Base-by-base conservation (phyloP, 1,140 invertebrate species). In the Anthonomus grandis region DNA sequence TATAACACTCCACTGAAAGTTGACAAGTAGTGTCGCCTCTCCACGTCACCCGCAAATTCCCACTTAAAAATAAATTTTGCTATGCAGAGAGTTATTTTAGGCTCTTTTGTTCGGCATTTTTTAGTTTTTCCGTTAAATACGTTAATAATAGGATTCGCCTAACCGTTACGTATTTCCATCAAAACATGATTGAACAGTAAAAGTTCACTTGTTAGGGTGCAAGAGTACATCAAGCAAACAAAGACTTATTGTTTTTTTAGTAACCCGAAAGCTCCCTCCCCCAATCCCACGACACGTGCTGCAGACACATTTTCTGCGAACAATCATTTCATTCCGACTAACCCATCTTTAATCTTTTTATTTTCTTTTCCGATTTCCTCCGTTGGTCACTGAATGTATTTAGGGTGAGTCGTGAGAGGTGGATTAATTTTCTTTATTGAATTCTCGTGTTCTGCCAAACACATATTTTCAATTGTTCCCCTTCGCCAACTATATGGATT, bases 331-430 rank as follows among this genome's bases (percentile, higher is more conserved):
- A 56, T 52, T 41, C 49, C 27, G 41, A 56, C 18, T 56, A 48
- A 56, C 53, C 49, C 53, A 56, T 56, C 53, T 56, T 56, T 56
- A 56, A 48, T 48, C 44, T 56, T 56, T 56, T 56, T 56, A 56
- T 56, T 56, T 56, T 56, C 42, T 39, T 31, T 39, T 10, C 23
- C 53, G 42, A 49, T 49, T 56, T 45, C 17, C 19, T 45, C 17
- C 25, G 42, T 34, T 45, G 42, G 42, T 34, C 39, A 46, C 21
- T 22, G 42, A n/a, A 39, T 21, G 18, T 8, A 17, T 12, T n/a
- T 25, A 15, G 36, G 42, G 45, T 47, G 36, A 12, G 38, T 56
- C 21, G n/a, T n/a, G 21, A 56, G 41, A 46, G 53, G 22, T 47
- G 37, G 21, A 52, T 52, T 52, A 41, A 56, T 47, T 47, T 37